Base-by-base conservation (phyloP, 2,797 vertebrate genomes). In the Salarias fasciatus region DNA sequence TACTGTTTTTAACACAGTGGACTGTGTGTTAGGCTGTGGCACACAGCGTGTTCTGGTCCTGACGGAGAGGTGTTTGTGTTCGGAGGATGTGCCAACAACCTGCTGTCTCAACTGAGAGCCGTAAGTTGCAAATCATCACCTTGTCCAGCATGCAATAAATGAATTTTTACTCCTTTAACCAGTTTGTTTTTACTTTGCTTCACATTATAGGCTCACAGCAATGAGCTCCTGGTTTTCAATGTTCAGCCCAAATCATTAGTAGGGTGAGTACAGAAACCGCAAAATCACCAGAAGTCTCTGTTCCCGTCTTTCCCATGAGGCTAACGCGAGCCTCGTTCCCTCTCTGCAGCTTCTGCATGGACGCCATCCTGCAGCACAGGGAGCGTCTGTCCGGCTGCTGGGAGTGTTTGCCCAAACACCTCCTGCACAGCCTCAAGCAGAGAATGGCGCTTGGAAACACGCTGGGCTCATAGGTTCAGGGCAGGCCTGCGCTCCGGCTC, bases 11-110 rank as follows among this genome's bases (percentile, higher is more conserved):
- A 13, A 24, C 18, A 24, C 18, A 24, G 24, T 2, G 18, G 18
- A 24, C 18, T 69, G 33, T 55, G 1, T 68, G 71, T 41, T 47
- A 99, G 97, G 82, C 85, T 99, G 72, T 99, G 97, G 97, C 97
- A 99, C 74, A 96, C 97, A 0, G 95, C 97, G 0, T 97, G 96
- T 67, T 85, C 93, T 0, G 96, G 95, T 8, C 92, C 94, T 6
- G 96, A 98, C 61, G 97, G 96, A n/a, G 96, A 99, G 84, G 95
- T 99, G 50, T 94, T 98, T 72, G 93, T 98, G 71, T 99, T 99
- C 2, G 97, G 97, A 56, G 97, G 97, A 11, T 99, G 97, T 61
- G 95, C 96, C 80, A 99, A 98, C 91, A 97, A 99, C 81, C 84
- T 98, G 2, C 90, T 99, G 33, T 95, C 95, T 60, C 94, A 96